phyloP scores from a whole-genome alignment of 2,797 vertebrate species.

The Xyrichtys novacula region DNA sequence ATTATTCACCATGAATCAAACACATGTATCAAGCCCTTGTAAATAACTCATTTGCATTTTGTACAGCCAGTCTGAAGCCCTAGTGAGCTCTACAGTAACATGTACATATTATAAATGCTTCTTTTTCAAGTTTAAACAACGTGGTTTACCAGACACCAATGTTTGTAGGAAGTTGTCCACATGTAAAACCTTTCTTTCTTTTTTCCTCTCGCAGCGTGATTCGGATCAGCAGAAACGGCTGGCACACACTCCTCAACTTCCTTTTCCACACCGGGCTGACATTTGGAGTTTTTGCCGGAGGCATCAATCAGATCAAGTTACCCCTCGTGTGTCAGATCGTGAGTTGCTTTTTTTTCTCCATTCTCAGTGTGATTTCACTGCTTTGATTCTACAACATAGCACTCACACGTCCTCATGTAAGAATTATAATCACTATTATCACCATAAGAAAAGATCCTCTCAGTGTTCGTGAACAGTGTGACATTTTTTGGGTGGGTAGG shows the following conservation, averaged over 20 bases:
- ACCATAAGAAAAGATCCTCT: too few species aligned
- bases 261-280: conserved; percentile 94
- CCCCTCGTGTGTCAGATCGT: conserved; percentile 94
- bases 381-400: not conserved
- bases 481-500: too few species aligned
- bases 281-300: conserved; percentile 93
- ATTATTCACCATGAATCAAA: too few species aligned
- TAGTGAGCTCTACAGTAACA: too few species aligned
- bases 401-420: not conserved
- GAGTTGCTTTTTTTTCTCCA: conserved; percentile 75
- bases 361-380: conserved; percentile 11
- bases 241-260: conserved; percentile 96
- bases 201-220: conserved; percentile 86
- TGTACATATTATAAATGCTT: too few species aligned
- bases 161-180: not conserved
- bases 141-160: too few species aligned
- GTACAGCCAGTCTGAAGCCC: too few species aligned
- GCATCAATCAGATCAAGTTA: conserved; percentile 94
- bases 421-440: too few species aligned
- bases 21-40: too few species aligned
- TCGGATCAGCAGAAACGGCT: conserved; percentile 93
- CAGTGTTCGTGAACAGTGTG: too few species aligned
- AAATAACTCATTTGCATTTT: too few species aligned
- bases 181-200: not conserved
- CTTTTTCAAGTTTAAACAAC: too few species aligned